Percentiles rank a stretch among this genome's conserved stretches.
Evolutionary conservation across 2,797 vertebrate genomes (phyloP).

Genomic region (Eulemur rubriventer): DNA sequence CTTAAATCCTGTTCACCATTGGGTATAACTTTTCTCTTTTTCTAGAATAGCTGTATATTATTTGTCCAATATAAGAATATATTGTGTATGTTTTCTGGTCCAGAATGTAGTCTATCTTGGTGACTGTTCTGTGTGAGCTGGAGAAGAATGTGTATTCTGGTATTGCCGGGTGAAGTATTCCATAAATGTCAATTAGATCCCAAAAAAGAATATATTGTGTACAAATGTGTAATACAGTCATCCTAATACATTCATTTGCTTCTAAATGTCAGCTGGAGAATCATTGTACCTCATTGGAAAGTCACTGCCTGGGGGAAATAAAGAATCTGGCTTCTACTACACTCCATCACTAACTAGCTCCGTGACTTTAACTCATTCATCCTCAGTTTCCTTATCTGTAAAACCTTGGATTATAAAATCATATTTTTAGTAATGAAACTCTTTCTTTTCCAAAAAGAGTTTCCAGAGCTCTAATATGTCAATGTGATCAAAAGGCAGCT

Average conservation of each 20-base stretch:
- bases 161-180: not conserved
- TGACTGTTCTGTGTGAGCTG: not conserved
- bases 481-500: constrained; percentile 7
- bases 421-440: constrained; percentile 24
- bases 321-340: constrained; percentile 3
- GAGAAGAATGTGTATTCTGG: not conserved
- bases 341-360: not conserved
- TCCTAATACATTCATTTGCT: constrained; percentile 53
- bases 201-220: not conserved
- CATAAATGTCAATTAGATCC: not conserved
- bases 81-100: not conserved
- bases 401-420: constrained; percentile 17
- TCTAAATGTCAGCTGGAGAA: constrained; percentile 53
- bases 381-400: constrained; percentile 21
- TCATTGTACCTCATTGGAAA: not conserved
- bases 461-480: constrained; percentile 21
- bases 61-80: constrained; percentile 14
- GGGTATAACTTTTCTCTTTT: not conserved
- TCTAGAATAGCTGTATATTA: constrained; percentile 15
- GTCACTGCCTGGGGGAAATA: not conserved
- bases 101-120: not conserved
- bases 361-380: not conserved
- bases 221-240: not conserved
- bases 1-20: constrained; percentile 10
- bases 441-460: not conserved